Evolutionary conservation across 2,113 vertebrate species (phyloP).

Genomic region (Myiozetetes cayanensis): DNA sequence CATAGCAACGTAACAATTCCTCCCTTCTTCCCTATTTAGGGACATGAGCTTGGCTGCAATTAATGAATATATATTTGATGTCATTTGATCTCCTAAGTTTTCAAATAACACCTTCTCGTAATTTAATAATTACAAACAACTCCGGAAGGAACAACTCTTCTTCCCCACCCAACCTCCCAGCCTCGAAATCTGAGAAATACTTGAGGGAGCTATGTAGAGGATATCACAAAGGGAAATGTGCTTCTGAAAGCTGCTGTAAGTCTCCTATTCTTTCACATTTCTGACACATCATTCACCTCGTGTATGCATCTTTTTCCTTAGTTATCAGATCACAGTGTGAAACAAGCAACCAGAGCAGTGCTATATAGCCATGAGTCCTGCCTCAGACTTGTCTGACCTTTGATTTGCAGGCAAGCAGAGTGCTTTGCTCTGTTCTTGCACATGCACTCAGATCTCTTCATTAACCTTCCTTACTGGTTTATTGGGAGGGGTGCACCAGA

Average conservation of each 20-base stretch:
- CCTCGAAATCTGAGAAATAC: not conserved
- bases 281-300: not conserved
- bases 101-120: not conserved
- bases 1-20: not conserved
- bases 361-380: not conserved
- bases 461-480: slow-evolving; percentile 34
- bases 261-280: not conserved
- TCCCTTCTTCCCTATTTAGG: not conserved
- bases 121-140: not conserved
- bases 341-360: not conserved
- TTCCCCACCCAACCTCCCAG: fast-evolving
- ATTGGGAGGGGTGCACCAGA: not conserved
- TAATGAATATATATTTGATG: not conserved
- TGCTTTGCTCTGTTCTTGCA: not conserved
- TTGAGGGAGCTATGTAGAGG: not conserved
- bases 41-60: not conserved
- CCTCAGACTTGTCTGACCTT: slow-evolving; percentile 14
- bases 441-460: not conserved
- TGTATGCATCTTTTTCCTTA: not conserved
- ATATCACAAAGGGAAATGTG: not conserved
- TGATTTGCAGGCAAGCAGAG: slow-evolving; percentile 16
- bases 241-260: not conserved
- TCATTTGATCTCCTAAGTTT: not conserved
- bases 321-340: not conserved
- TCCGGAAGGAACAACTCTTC: not conserved